These are phyloP conservation scores for Otus sunia DNA, from an alignment of 2,113 vertebrate species.

Conservation along the genomic window DNA sequence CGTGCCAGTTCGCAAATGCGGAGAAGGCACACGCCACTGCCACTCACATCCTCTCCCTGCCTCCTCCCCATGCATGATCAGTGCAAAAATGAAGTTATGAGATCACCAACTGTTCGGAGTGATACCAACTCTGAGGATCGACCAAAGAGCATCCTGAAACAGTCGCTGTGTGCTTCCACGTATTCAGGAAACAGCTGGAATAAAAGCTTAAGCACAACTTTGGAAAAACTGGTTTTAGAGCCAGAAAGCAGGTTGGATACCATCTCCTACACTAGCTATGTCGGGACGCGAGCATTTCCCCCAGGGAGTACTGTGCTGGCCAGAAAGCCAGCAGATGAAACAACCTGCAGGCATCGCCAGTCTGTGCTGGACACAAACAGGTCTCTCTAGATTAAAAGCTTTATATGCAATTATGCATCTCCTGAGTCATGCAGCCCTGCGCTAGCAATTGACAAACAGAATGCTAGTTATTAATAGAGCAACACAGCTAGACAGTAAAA, in stretches of 20 bases:
- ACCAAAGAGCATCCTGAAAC: not conserved
- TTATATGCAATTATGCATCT: conserved; percentile 34
- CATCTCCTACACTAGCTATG: not conserved
- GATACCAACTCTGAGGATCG: not conserved
- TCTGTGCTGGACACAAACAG: not conserved
- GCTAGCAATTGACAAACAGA: conserved; percentile 27
- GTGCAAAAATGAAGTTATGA: not conserved
- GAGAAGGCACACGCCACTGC: fast-evolving
- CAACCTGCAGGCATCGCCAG: not conserved
- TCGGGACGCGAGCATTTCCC: not conserved
- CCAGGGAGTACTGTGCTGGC: not conserved
- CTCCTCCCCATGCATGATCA: not conserved
- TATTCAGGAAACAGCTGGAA: not conserved
- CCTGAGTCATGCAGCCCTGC: conserved; percentile 18
- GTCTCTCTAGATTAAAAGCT: conserved; percentile 10
- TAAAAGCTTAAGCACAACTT: not conserved
- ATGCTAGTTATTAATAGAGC: not conserved
- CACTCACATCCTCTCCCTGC: not conserved
- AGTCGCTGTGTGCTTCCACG: not conserved
- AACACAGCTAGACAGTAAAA: conserved; percentile 29
- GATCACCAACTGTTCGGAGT: not conserved
- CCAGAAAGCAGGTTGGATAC: not conserved
- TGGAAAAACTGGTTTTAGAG: not conserved
- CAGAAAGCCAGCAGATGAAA: not conserved
- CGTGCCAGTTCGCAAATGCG: not conserved